These are phyloP conservation scores for Eupithecia exiguata DNA, from an alignment of 2,888 invertebrate species.

Conservation along the genomic window DNA sequence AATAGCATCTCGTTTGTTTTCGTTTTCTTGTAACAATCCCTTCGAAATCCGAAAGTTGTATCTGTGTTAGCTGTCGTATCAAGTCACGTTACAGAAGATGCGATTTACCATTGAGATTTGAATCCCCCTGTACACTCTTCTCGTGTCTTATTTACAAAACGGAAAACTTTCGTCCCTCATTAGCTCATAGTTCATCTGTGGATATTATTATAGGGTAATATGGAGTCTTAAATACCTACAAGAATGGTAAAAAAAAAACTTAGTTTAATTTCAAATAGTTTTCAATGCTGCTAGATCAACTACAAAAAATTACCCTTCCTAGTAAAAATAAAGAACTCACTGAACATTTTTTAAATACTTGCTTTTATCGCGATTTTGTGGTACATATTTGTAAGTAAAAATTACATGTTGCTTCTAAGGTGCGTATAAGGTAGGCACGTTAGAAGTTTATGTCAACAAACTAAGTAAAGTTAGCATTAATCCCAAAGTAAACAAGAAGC, in stretches of 20 bases:
- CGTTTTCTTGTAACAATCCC: constrained; percentile 1
- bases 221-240: no score
- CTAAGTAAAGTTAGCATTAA: constrained; percentile 56
- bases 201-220: no score
- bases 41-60: constrained; percentile 10
- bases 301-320: no score
- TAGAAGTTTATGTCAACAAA: constrained; percentile 49
- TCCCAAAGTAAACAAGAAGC: constrained; percentile 46
- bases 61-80: constrained; percentile 23
- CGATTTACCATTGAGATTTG: constrained; percentile 22
- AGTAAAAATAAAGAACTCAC: no score
- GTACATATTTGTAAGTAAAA: not conserved
- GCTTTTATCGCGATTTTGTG: not conserved
- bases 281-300: no score
- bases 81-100: constrained; percentile 17
- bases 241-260: no score
- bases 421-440: not conserved
- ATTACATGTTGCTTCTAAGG: not conserved
- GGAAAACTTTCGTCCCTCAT: not conserved
- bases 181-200: no score
- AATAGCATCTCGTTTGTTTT: constrained; percentile 12
- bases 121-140: constrained; percentile 17
- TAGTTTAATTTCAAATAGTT: no score
- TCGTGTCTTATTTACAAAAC: constrained; percentile 14
- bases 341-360: no score